Percentiles rank a stretch among this genome's conserved stretches.
phyloP scores from a whole-genome alignment of 2,888 invertebrate genomes.

The Eulithis prunata region DNA sequence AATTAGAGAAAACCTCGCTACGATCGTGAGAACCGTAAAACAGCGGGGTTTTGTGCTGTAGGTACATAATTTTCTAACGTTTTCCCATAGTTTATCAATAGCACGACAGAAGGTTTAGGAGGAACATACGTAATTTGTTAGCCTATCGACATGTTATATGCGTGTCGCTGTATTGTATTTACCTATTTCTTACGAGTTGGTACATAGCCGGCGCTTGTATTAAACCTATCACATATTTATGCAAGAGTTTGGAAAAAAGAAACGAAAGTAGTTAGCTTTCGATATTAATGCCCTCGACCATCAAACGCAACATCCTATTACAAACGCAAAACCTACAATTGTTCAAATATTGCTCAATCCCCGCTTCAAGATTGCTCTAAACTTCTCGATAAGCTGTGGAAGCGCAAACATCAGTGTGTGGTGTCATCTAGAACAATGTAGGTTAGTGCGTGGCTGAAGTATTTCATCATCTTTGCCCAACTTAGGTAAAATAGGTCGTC shows the following conservation, averaged over 20 bases:
- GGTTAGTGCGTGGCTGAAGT: neutral
- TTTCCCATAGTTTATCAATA: conserved; percentile 37
- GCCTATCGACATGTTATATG: neutral
- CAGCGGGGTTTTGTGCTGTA: conserved; percentile 25
- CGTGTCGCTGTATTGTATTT: neutral
- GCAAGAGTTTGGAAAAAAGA: too few relatives aligned
- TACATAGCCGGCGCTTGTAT: too few relatives aligned
- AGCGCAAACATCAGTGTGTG: conserved; percentile 5
- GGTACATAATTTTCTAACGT: conserved; percentile 33
- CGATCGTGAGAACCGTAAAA: conserved; percentile 34
- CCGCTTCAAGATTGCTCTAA: conserved; percentile 31
- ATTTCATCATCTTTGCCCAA: neutral
- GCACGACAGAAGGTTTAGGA: conserved; percentile 29
- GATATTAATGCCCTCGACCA: too few relatives aligned
- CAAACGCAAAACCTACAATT: conserved; percentile 48
- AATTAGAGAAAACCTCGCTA: conserved; percentile 45
- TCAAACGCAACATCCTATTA: conserved; percentile 28
- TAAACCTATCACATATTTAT: too few relatives aligned
- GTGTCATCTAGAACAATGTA: neutral
- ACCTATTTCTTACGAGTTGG: neutral
- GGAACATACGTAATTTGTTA: conserved; percentile 15
- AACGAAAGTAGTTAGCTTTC: too few relatives aligned
- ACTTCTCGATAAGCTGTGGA: conserved; percentile 3
- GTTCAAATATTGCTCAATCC: conserved; percentile 60
- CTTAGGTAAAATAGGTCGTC: too few relatives aligned